These are phyloP conservation scores for Conger conger DNA, from an alignment of 2,113 vertebrate genomes.

Conservation along the genomic window DNA sequence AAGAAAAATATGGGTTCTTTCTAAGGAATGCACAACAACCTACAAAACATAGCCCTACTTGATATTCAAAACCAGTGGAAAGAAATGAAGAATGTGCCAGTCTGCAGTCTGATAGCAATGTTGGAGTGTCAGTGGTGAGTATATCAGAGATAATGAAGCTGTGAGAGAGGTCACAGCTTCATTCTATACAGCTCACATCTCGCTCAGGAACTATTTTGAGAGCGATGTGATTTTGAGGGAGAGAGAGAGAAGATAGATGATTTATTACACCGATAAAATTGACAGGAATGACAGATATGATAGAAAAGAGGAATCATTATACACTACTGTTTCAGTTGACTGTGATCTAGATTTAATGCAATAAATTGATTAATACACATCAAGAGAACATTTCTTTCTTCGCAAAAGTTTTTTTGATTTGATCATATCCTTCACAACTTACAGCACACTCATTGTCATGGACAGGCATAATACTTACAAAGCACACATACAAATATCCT, in stretches of 20 bases:
- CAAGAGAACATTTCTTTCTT: neutral
- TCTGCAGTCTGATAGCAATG: neutral
- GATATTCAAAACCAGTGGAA: neutral
- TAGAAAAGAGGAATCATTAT: neutral
- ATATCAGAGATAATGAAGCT: neutral
- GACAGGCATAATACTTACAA: too few species aligned
- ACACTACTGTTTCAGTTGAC: neutral
- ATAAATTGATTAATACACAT: neutral
- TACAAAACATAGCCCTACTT: neutral
- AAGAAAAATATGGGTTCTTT: neutral
- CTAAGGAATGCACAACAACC: neutral
- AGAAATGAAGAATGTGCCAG: conserved; percentile 1
- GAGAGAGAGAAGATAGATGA: neutral
- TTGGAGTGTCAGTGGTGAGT: conserved; percentile 1
- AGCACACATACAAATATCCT: too few species aligned
- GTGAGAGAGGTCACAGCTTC: neutral
- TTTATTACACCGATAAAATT: neutral
- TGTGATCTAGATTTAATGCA: neutral
- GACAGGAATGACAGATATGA: neutral
- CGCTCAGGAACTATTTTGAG: neutral
- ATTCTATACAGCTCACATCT: conserved; percentile 10
- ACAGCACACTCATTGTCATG: too few species aligned
- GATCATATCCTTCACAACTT: neutral
- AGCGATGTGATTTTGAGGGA: neutral
- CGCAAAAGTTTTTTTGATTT: neutral